Conservation (phyloP, 2,797 vertebrate genomes). For the Echeneis naucrates region DNA sequence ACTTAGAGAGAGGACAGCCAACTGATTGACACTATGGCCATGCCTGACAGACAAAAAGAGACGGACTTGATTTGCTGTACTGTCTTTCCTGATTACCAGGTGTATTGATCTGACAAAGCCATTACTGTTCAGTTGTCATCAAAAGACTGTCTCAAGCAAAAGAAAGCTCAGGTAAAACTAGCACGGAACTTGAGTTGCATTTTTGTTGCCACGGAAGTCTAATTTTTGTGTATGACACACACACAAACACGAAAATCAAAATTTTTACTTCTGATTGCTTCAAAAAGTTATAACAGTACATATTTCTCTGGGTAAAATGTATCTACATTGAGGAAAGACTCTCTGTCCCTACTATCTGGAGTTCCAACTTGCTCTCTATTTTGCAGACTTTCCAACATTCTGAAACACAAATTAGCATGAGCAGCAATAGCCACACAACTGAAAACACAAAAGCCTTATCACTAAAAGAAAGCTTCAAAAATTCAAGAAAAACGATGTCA, state of each 20-base stretch:
- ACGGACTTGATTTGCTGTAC: too few relatives aligned
- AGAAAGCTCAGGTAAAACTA: background rate
- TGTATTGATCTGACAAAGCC: too few relatives aligned
- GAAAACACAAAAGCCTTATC: conserved; percentile 28
- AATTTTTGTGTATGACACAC: background rate
- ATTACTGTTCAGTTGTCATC: background rate
- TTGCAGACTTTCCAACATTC: conserved; percentile 30
- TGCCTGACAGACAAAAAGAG: conserved; percentile 10
- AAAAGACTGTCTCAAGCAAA: background rate
- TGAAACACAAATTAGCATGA: conserved; percentile 36
- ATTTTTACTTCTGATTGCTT: background rate
- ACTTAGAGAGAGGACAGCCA: background rate
- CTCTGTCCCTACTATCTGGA: background rate
- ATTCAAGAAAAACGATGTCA: background rate
- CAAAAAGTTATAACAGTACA: background rate
- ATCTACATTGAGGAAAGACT: background rate
- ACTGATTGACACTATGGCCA: conserved; percentile 12
- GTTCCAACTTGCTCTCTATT: background rate
- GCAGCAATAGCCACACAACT: conserved; percentile 30
- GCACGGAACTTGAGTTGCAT: background rate
- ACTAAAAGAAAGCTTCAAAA: conserved; percentile 51
- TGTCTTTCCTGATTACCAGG: too few relatives aligned
- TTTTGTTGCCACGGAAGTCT: conserved; percentile 3
- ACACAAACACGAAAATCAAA: too few relatives aligned
- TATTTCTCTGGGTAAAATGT: background rate